These are phyloP conservation scores for Quiscalus mexicanus DNA, from an alignment of 2,113 vertebrate species.

Conservation along the genomic window DNA sequence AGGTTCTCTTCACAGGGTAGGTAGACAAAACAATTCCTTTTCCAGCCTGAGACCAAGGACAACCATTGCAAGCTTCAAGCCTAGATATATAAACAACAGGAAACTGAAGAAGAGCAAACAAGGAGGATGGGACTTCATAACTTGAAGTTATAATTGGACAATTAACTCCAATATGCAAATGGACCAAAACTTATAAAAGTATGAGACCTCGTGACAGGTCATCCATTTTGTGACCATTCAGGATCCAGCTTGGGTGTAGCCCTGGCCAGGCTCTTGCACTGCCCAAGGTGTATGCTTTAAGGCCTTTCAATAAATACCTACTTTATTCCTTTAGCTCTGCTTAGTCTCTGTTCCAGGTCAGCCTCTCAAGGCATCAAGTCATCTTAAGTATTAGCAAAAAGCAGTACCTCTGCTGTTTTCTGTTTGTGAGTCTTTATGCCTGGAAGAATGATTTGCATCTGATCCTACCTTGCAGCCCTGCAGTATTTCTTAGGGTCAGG, in stretches of 20 bases:
- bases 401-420: background rate
- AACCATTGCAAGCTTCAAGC: background rate
- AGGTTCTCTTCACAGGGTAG: background rate
- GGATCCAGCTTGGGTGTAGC: background rate
- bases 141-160: background rate
- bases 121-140: background rate
- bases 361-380: background rate
- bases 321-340: background rate
- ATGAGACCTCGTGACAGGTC: background rate
- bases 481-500: background rate
- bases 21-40: background rate
- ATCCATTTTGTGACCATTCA: background rate
- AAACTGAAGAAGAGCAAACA: background rate
- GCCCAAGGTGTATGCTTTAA: background rate
- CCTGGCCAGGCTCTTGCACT: background rate
- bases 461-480: background rate
- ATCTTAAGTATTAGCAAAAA: background rate
- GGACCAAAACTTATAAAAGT: background rate
- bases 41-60: background rate
- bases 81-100: background rate
- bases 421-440: background rate
- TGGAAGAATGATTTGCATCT: background rate
- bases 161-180: background rate
- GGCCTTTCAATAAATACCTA: background rate
- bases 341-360: background rate